A percentile compares a stretch with the other conserved stretches of the same genome.
Conservation (phyloP, 2,113 vertebrate species). For the Corythornis cristatus region DNA sequence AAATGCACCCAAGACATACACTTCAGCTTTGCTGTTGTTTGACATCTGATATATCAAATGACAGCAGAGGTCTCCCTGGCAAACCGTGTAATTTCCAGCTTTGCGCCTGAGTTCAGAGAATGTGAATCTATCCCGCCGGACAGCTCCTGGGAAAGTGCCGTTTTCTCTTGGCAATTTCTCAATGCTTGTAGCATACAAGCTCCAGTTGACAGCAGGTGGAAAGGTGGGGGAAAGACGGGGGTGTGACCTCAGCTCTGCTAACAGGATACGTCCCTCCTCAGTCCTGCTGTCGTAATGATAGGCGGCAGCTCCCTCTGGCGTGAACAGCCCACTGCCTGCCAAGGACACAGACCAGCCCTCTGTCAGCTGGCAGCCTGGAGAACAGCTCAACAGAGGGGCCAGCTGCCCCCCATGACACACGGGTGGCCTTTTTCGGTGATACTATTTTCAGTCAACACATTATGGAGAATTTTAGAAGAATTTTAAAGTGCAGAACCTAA, state of each 20-base stretch:
- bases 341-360: neutral
- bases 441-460: accelerated
- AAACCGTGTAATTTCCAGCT: constrained; percentile 66
- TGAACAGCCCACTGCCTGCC: constrained; percentile 73
- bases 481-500: neutral
- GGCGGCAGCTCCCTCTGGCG: neutral
- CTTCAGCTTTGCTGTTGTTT: constrained; percentile 55
- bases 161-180: neutral
- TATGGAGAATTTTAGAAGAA: neutral
- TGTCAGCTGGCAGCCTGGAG: accelerated
- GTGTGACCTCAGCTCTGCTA: constrained; percentile 27
- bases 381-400: accelerated
- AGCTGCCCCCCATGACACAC: accelerated
- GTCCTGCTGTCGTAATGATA: constrained; percentile 68
- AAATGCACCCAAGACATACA: constrained; percentile 69
- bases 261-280: constrained; percentile 54
- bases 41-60: constrained; percentile 68
- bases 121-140: constrained; percentile 71
- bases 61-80: constrained; percentile 74
- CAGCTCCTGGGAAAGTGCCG: neutral
- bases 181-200: constrained; percentile 16
- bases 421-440: accelerated
- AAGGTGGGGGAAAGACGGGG: constrained; percentile 41
- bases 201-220: constrained; percentile 46
- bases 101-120: constrained; percentile 56